These are phyloP conservation scores for Drosophila borborema DNA, from an alignment of 2,888 invertebrate species.

Conservation along the genomic window DNA sequence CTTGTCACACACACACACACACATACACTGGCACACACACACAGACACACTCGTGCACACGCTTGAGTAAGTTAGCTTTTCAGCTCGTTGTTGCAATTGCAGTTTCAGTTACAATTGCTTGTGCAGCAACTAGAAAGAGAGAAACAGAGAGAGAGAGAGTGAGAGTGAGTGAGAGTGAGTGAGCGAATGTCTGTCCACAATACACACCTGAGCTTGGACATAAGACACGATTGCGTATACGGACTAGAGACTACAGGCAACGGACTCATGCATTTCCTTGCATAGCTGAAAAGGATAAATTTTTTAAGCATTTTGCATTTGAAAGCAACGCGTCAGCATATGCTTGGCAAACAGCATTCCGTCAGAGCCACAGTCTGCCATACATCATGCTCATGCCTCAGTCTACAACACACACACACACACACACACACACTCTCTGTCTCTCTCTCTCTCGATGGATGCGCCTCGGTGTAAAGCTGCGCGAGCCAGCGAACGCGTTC, in stretches of 20 bases:
- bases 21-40: neutral
- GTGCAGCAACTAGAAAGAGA: neutral
- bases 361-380: constrained; percentile 14
- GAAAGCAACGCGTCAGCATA: constrained; percentile 42
- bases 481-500: constrained; percentile 26
- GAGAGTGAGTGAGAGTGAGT: neutral
- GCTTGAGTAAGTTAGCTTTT: constrained; percentile 35
- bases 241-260: neutral
- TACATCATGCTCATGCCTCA: constrained; percentile 27
- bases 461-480: constrained; percentile 22
- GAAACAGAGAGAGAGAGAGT: neutral
- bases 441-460: neutral
- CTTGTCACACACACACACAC: constrained; percentile 8
- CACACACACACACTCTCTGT: neutral
- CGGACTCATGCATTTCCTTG: constrained; percentile 22
- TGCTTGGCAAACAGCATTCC: constrained; percentile 14
- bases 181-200: neutral
- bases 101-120: constrained; percentile 18
- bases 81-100: constrained; percentile 37
- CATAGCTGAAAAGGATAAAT: constrained; percentile 27
- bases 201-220: neutral
- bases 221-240: neutral
- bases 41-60: constrained; percentile 1
- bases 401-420: too few relatives aligned
- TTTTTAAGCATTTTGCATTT: constrained; percentile 53